Base-by-base conservation (phyloP, 2,797 vertebrate genomes). In the Heteromormyrus szaboi region DNA sequence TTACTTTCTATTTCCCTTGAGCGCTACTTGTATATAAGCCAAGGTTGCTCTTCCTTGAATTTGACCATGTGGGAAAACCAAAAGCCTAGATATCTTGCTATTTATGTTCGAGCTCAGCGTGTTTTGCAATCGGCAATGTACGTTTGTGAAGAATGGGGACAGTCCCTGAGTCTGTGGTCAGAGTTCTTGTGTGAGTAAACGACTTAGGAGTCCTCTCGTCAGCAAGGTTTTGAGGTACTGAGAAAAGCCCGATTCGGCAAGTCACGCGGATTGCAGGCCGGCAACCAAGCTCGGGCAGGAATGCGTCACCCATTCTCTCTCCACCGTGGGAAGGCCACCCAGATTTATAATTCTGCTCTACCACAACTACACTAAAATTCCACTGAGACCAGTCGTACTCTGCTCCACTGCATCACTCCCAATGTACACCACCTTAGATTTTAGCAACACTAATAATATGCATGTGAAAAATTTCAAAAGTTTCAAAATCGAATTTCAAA, bases 1-100 rank as follows among this genome's bases (percentile, higher is more conserved):
- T 51, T 48, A 44, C 48, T 81, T 88, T 88, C 87, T 76, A 50
- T 89, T 89, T 89, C 88, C 83, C 19, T n/a, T 37, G 59, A 14
- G 83, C 11, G 50, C 29, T 59, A 85, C 46, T 59, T 89, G 11
- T 83, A 86, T 53, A 56, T 25, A 72, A 89, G 62, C 22, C 33
- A 51, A n/a, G 5, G 37, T 8, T 37, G 29, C 48, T 68, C 62
- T 72, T 85, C 59, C 59, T 54, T 72, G 81, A 85, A 25, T 29
- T 53, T 59, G 46, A 62, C 62, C 88, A 68, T 86, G 56, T 33
- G 17, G 46, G 83, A 83, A 72, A 62, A 53, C 44, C 46, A 59
- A 50, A 85, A 83, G 33, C 88, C 88, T 83, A 89, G 83, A 86
- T 68, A 65, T 62, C 22, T 53, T 37, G 29, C 72, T 81, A 25